These are phyloP conservation scores for Tetramorium alpestre DNA, from an alignment of 1,140 invertebrate genomes.

Conservation along the genomic window DNA sequence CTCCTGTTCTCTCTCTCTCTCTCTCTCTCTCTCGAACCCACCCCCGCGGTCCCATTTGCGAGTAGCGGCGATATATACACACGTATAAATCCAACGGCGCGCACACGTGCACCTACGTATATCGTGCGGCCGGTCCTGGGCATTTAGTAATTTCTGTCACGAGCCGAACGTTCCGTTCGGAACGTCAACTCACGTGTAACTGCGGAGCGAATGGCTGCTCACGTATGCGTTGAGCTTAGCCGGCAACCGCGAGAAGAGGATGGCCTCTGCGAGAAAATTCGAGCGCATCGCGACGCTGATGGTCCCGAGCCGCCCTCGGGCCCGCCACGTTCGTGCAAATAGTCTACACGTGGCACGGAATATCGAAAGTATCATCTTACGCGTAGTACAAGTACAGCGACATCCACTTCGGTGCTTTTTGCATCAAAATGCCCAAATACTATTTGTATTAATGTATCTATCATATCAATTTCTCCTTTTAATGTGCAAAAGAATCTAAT, in stretches of 20 bases:
- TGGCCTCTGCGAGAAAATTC: conserved; percentile 77
- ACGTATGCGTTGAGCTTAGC: conserved; percentile 72
- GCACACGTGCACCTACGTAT: conserved; percentile 67
- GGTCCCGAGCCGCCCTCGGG: conserved; percentile 22
- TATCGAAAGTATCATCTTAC: conserved; percentile 49
- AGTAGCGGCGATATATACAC: conserved; percentile 66
- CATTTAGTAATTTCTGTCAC: conserved; percentile 84
- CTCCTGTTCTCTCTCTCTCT: neutral
- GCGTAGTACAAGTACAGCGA: neutral
- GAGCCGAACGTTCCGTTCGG: conserved; percentile 79
- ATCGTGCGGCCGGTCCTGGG: conserved; percentile 63
- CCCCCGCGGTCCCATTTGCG: conserved; percentile 70
- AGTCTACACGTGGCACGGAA: conserved; percentile 43
- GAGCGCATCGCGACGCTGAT: conserved; percentile 59
- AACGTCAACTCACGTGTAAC: conserved; percentile 76
- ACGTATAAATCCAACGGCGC: conserved; percentile 59
- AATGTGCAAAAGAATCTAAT: neutral
- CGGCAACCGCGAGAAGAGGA: conserved; percentile 67
- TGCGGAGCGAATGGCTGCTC: conserved; percentile 68
- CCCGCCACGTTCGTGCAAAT: conserved; percentile 47
- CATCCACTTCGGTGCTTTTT: neutral
- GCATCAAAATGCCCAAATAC: neutral
- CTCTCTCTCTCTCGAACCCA: conserved; percentile 3
- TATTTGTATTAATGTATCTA: neutral
- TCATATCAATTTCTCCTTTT: neutral